phyloP scores from a whole-genome alignment of 2,797 vertebrate genomes.

The Peromyscus eremicus region DNA sequence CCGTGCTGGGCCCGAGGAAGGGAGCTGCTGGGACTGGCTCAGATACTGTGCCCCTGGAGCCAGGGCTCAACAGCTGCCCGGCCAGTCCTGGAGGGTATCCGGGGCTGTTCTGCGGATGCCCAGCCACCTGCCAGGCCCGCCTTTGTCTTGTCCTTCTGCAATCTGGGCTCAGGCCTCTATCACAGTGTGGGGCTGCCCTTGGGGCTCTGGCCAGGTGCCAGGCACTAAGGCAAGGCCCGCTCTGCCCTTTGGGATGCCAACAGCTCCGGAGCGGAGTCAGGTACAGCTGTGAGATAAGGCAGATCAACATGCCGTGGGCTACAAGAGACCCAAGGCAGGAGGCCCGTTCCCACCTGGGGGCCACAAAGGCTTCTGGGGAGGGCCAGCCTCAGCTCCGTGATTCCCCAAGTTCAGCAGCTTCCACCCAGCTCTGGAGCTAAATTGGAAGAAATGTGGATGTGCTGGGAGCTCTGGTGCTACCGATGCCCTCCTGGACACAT shows the following conservation, averaged over 20 bases:
- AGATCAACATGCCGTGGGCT: background rate
- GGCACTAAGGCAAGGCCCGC: background rate
- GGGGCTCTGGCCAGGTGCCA: conserved; percentile 42
- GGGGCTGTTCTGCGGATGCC: background rate
- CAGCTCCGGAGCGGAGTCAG: background rate
- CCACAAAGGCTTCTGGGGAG: conserved; percentile 14
- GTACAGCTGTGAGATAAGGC: conserved; percentile 13
- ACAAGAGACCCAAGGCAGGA: background rate
- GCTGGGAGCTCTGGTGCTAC: rapidly evolving
- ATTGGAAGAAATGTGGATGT: background rate
- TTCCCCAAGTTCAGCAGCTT: background rate
- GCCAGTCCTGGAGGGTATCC: conserved; percentile 46
- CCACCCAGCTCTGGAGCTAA: background rate
- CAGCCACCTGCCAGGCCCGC: conserved; percentile 2
- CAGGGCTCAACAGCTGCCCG: conserved; percentile 70
- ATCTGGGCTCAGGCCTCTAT: conserved; percentile 32
- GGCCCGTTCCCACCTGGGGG: background rate
- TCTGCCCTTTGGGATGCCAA: conserved; percentile 19
- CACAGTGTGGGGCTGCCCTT: conserved; percentile 16
- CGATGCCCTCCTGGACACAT: background rate
- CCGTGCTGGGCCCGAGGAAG: background rate
- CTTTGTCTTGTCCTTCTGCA: conserved; percentile 68
- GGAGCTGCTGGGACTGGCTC: conserved; percentile 61
- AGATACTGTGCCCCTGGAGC: background rate
- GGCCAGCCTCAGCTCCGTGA: background rate